Conservation (phyloP, 2,888 invertebrate genomes). For the Mimumesa dahlbomi region DNA sequence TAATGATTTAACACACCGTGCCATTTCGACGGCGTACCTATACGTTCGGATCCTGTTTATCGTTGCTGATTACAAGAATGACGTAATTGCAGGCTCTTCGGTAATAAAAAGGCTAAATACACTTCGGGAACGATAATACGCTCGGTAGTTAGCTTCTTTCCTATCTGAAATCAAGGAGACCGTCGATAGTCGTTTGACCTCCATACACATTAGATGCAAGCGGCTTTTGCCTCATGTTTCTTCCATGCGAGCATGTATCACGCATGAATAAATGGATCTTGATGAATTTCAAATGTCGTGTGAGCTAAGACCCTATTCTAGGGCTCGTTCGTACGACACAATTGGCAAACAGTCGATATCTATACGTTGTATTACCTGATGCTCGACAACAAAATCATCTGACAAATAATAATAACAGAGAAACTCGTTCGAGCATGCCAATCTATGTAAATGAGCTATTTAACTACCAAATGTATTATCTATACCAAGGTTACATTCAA, state of each 20-base stretch:
- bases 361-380: slow-evolving; percentile 3
- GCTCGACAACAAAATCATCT: slow-evolving; percentile 11
- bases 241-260: slow-evolving; percentile 51
- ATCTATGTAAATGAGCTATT: slow-evolving; percentile 1
- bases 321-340: background rate
- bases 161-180: slow-evolving; percentile 34
- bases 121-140: slow-evolving; percentile 16
- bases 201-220: slow-evolving; percentile 37
- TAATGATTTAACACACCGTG: slow-evolving; percentile 23
- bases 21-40: background rate
- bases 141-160: slow-evolving; percentile 2
- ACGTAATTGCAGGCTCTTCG: slow-evolving; percentile 25
- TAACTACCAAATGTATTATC: background rate
- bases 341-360: background rate
- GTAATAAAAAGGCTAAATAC: background rate
- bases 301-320: slow-evolving; percentile 13
- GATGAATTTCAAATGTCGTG: slow-evolving; percentile 56
- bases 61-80: slow-evolving; percentile 21
- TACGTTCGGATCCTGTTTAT: slow-evolving; percentile 16
- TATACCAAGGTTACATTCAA: slow-evolving; percentile 3
- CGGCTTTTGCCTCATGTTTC: slow-evolving; percentile 49
- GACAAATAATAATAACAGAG: slow-evolving; percentile 28
- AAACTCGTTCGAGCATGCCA: background rate
- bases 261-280: slow-evolving; percentile 58
- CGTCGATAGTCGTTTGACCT: slow-evolving; percentile 45